phyloP scores from a whole-genome alignment of 2,797 vertebrate genomes.

The Molothrus aeneus region DNA sequence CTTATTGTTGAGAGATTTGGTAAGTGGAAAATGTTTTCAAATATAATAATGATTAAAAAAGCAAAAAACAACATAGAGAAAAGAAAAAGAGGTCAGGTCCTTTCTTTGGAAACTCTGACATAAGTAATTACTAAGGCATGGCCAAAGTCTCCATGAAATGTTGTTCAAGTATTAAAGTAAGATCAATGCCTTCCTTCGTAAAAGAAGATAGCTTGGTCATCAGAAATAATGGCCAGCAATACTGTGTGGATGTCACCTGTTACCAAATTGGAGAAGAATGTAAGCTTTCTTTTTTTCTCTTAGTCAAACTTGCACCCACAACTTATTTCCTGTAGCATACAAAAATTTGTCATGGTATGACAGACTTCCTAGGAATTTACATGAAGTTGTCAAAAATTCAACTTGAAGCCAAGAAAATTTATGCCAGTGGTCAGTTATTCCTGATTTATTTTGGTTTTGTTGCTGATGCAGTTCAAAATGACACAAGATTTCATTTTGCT shows the following conservation, averaged over 20 bases:
- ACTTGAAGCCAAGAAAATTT: neutral
- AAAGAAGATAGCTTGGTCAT: neutral
- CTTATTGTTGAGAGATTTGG: neutral
- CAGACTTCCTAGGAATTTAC: neutral
- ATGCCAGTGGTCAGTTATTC: rapidly evolving
- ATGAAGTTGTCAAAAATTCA: neutral
- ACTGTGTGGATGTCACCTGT: rapidly evolving
- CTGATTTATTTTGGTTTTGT: neutral
- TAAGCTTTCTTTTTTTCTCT: neutral
- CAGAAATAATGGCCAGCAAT: neutral
- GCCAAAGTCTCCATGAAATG: neutral
- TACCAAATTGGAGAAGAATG: neutral
- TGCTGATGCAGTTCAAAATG: neutral
- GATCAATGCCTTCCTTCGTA: neutral
- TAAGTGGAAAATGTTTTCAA: neutral
- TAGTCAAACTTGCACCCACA: neutral
- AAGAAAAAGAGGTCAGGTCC: neutral
- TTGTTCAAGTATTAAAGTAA: neutral
- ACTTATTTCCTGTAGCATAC: neutral
- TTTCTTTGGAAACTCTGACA: neutral
- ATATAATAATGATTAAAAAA: neutral
- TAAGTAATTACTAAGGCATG: neutral
- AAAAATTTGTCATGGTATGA: neutral
- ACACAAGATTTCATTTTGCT: neutral
- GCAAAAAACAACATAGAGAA: neutral